Percentiles rank a stretch among this genome's conserved stretches.
Evolutionary conservation across 2,113 vertebrate genomes (phyloP).

Genomic region (Promerops cafer): DNA sequence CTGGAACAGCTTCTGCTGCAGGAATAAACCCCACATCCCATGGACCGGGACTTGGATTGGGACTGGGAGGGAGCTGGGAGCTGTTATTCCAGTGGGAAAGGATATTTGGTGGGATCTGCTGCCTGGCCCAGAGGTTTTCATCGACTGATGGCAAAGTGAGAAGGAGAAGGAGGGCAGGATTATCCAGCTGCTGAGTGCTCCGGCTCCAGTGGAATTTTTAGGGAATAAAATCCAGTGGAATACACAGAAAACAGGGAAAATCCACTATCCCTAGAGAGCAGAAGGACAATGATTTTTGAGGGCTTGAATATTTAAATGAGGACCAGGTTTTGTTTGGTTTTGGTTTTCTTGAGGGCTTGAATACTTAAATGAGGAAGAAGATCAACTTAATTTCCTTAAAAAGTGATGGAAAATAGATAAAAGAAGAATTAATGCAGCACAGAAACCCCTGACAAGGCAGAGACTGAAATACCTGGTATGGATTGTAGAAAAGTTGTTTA

Average conservation of each 20-base stretch:
- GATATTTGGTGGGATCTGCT: not conserved
- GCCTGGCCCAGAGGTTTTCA: not conserved
- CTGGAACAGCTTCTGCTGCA: not conserved
- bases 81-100: not conserved
- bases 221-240: not conserved
- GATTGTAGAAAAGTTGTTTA: not conserved
- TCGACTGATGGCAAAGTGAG: not conserved
- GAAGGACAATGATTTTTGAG: not conserved
- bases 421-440: not conserved
- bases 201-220: not conserved
- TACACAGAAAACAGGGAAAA: not conserved
- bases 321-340: not conserved
- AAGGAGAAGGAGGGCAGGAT: not conserved
- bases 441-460: not conserved
- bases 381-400: not conserved
- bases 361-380: not conserved
- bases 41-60: not conserved
- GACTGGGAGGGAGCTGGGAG: not conserved
- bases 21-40: not conserved
- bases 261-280: accelerated
- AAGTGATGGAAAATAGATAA: not conserved
- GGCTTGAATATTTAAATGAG: no score
- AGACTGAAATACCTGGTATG: not conserved
- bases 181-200: not conserved
- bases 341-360: not conserved